Conservation (phyloP, 2,888 invertebrate genomes). For the Ypsolopha scabrella region DNA sequence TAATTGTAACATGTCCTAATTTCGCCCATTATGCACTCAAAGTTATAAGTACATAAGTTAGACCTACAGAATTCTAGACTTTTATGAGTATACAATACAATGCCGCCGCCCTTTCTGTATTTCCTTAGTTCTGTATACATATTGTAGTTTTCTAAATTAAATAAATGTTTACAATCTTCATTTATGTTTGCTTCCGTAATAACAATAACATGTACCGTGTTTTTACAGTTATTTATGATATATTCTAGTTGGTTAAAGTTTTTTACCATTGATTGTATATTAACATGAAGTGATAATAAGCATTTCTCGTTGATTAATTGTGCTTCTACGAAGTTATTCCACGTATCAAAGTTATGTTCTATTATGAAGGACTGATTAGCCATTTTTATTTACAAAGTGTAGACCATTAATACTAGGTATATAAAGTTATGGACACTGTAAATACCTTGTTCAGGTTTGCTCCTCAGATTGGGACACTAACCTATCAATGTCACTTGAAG, state of each 20-base stretch:
- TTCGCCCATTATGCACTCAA: constrained; percentile 4
- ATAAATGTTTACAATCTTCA: not conserved
- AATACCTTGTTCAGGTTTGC: not conserved
- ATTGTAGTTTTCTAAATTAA: constrained; percentile 6
- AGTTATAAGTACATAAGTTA: not conserved
- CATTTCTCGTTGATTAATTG: not conserved
- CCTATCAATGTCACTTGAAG: not conserved
- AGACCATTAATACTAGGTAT: not conserved
- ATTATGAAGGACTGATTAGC: not conserved
- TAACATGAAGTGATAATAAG: constrained; percentile 4
- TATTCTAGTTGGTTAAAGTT: constrained; percentile 11
- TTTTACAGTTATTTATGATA: constrained; percentile 3
- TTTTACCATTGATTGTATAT: constrained; percentile 8
- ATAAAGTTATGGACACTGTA: too few species aligned
- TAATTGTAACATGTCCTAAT: not conserved
- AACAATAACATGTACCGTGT: constrained; percentile 6
- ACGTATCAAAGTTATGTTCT: not conserved
- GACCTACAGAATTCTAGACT: too few species aligned
- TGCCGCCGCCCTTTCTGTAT: too few species aligned
- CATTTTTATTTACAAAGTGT: not conserved
- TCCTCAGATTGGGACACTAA: not conserved
- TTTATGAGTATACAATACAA: too few species aligned
- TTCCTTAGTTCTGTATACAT: constrained; percentile 6
- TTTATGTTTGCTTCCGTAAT: constrained; percentile 10
- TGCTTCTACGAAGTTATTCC: constrained; percentile 2